Conservation (phyloP, 2,797 vertebrate genomes). For the Phoebastria nigripes region DNA sequence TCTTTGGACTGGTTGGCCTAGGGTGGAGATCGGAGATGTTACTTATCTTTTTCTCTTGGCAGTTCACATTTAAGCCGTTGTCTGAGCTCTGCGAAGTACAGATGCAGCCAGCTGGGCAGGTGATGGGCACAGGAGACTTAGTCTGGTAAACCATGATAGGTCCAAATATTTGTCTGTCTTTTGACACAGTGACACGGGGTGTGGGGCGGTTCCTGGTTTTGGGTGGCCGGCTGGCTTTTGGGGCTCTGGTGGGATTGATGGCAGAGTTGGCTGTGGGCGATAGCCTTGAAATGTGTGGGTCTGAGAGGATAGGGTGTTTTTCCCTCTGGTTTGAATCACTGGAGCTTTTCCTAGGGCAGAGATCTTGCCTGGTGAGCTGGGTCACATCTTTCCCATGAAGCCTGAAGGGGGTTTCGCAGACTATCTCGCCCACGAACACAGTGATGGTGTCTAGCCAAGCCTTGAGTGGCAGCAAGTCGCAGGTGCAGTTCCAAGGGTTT, state of each 20-base stretch:
- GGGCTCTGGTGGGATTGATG: conserved; percentile 84
- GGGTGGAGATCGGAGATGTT: conserved; percentile 93
- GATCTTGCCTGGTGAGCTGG: conserved; percentile 93
- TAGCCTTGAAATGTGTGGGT: conserved; percentile 82
- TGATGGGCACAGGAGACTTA: conserved; percentile 89
- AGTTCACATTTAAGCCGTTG: conserved; percentile 93
- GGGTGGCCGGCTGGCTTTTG: conserved; percentile 90
- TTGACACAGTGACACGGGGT: conserved; percentile 84
- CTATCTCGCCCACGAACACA: conserved; percentile 93
- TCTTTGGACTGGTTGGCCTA: conserved; percentile 93
- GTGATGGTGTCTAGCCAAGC: conserved; percentile 98
- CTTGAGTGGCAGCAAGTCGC: conserved; percentile 93
- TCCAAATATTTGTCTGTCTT: conserved; percentile 94
- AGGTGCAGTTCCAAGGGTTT: conserved; percentile 98
- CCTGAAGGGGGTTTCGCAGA: conserved; percentile 95
- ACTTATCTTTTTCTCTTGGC: conserved; percentile 92
- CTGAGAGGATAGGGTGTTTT: conserved; percentile 77
- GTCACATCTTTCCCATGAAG: conserved; percentile 96
- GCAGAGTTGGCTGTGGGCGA: conserved; percentile 85
- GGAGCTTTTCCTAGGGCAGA: conserved; percentile 89
- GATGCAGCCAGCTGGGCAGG: conserved; percentile 89
- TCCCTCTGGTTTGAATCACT: conserved; percentile 80
- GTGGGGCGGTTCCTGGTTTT: conserved; percentile 93
- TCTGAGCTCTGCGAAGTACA: conserved; percentile 94
- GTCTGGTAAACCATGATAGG: conserved; percentile 99